phyloP scores from a whole-genome alignment of 2,113 vertebrate genomes.

The Clupea harengus region DNA sequence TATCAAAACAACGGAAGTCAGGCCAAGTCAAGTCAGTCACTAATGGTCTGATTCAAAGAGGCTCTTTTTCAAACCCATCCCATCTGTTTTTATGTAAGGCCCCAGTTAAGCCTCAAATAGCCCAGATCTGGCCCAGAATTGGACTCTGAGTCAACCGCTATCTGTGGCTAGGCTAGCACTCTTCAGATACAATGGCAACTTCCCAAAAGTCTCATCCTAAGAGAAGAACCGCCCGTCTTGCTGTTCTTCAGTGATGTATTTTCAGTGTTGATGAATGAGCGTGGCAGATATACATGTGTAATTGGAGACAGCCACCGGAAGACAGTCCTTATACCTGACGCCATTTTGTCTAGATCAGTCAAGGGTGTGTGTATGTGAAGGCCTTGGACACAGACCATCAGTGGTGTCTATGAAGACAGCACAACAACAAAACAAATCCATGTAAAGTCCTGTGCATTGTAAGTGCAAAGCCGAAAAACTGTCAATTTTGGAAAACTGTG shows the following conservation, averaged over 20 bases:
- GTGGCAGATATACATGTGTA: neutral
- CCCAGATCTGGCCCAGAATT: neutral
- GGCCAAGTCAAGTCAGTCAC: conserved; percentile 43
- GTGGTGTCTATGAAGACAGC: neutral
- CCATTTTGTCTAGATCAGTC: neutral
- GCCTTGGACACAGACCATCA: neutral
- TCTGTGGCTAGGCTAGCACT: neutral
- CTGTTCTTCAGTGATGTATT: neutral
- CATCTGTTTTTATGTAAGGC: conserved; percentile 24
- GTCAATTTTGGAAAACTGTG: neutral
- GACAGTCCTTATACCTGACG: neutral
- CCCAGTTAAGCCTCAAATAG: neutral
- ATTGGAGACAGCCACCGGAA: neutral
- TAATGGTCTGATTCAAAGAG: conserved; percentile 36
- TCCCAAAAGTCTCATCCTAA: neutral
- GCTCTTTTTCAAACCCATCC: conserved; percentile 23
- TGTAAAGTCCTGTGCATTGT: neutral
- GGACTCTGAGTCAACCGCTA: neutral
- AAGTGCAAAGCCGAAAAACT: conserved; percentile 2
- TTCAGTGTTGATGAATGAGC: neutral
- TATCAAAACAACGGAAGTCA: conserved; percentile 38
- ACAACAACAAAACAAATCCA: neutral
- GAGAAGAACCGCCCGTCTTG: neutral
- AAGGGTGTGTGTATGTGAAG: neutral
- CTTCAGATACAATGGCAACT: neutral